Percentiles rank a stretch among this genome's conserved stretches.
Evolutionary conservation across 35 echinoderm and acorn worm species (phyloP).

Genomic region (Diadema setosum): DNA sequence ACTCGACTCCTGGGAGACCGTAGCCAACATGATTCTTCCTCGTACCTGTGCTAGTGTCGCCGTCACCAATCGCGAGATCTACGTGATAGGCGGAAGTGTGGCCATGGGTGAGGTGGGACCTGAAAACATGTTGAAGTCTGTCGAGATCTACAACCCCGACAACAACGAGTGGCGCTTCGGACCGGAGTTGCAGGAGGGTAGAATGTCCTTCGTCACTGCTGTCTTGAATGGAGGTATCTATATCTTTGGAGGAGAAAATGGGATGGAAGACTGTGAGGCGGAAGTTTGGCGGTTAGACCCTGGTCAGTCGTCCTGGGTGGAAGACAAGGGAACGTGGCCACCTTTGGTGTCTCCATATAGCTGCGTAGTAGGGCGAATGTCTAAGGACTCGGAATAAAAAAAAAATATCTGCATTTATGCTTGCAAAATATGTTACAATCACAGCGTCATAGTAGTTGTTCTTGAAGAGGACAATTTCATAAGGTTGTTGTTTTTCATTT

Average conservation of each 20-base stretch:
- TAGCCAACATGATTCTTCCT: conserved; percentile 91
- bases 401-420: no score
- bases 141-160: conserved; percentile 95
- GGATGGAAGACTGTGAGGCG: conserved; percentile 33
- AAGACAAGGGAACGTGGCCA: conserved; percentile 82
- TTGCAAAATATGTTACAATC: no score
- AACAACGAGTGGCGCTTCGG: conserved; percentile 97
- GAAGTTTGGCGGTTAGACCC: conserved; percentile 62
- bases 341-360: conserved; percentile 64
- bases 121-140: conserved; percentile 98
- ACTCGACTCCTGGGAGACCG: conserved; percentile 54
- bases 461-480: no score
- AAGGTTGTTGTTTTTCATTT: no score
- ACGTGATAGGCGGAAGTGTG: conserved; percentile 96
- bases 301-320: conserved; percentile 47
- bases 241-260: conserved; percentile 82
- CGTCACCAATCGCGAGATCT: conserved; percentile 88
- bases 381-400: conserved; percentile 45
- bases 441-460: no score
- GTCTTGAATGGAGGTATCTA: conserved; percentile 64
- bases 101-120: conserved; percentile 79
- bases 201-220: conserved; percentile 58
- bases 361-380: conserved; percentile 80
- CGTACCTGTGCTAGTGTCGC: conserved; percentile 80
- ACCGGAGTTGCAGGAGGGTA: conserved; percentile 92